These are phyloP conservation scores for Malthinus flaveolus DNA, from an alignment of 2,888 invertebrate species.

Conservation along the genomic window DNA sequence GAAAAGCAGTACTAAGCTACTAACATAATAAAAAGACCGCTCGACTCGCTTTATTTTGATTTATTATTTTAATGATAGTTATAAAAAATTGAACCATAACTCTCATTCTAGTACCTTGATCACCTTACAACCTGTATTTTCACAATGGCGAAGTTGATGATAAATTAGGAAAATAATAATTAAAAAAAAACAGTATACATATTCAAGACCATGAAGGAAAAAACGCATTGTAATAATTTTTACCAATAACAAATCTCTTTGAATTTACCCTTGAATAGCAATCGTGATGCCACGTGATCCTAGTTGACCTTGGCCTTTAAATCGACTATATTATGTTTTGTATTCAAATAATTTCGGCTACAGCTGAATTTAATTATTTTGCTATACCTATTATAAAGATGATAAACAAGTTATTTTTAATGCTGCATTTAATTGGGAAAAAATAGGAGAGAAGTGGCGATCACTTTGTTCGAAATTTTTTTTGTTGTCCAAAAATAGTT, in stretches of 20 bases:
- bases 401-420: constrained; percentile 22
- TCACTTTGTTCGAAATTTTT: no score
- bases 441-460: no score
- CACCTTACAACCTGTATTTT: constrained; percentile 28
- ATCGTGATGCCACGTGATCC: constrained; percentile 36
- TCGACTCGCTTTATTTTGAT: no score
- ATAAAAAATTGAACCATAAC: no score
- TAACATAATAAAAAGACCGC: no score
- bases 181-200: background rate
- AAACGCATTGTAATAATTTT: constrained; percentile 27
- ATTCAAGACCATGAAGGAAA: constrained; percentile 10
- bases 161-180: background rate
- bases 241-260: constrained; percentile 26
- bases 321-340: constrained; percentile 21
- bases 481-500: no score
- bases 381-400: constrained; percentile 4
- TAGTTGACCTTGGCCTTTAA: constrained; percentile 38
- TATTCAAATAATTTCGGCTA: constrained; percentile 20
- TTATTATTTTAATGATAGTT: no score
- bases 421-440: no score
- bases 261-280: constrained; percentile 30
- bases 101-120: constrained; percentile 21
- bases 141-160: background rate
- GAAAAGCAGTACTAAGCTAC: no score
- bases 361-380: constrained; percentile 17